Base-by-base conservation (phyloP, 2,113 vertebrate genomes). In the Elaphurus davidianus region DNA sequence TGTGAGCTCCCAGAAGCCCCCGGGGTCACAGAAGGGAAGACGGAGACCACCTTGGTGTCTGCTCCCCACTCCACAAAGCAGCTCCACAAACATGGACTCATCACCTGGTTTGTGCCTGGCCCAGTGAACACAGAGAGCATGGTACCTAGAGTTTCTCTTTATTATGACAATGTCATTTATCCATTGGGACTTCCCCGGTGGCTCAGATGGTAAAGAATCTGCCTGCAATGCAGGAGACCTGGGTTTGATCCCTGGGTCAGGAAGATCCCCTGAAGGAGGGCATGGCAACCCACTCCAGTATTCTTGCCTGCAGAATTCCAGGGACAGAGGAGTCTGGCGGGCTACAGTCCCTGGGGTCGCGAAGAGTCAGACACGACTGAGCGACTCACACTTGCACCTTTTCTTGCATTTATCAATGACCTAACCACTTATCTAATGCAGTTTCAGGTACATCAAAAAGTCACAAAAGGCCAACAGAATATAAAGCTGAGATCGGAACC, bases 311-410 rank as follows among this genome's bases (percentile, higher is more conserved):
- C 19, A 71, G 64, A 71, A 23, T 23, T 3, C 64, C n/a, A 21
- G 12, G 64, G 9, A 40, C 67, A 36, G 67, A 36, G 67, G 67
- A 36, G n/a, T 23, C 2, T 23, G 67, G 5, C 19, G 1, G 33
- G n/a, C n/a, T 12, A 23, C 67, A 23, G 67, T 40, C 67, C 67
- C 12, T 1, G 67, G 67, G 67, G 67, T 23, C 10, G 0, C n/a
- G 0, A 40, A 40, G n/a, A 71, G 67, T 71, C 2, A 0, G n/a
- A 40, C 67, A 71, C 0, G 4, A 23, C 67, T 71, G 67, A 71
- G 67, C 5, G 0, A 23, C 19, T 21, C n/a, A 40, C n/a, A 40
- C n/a, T 40, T 23, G n/a, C 67, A 23, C 16, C 2, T 40, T 40
- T 71, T 12, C 67, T 71, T 40, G 19, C 45, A 62, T 50, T 76